Evolutionary conservation across 2,113 vertebrate species (phyloP).

Genomic region (Lophura nycthemera): DNA sequence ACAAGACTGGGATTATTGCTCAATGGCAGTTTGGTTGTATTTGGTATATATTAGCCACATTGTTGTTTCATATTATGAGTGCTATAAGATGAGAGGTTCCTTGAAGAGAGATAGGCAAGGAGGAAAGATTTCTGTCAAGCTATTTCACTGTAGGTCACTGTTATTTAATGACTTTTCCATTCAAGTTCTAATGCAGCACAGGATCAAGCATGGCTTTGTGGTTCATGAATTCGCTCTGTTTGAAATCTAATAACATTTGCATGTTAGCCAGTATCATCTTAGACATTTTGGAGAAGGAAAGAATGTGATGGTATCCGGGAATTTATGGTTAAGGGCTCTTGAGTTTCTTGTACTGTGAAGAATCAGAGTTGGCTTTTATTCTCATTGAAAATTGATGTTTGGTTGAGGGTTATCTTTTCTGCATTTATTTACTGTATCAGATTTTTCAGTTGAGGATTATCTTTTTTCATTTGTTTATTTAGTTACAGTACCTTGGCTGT

Average conservation of each 20-base stretch:
- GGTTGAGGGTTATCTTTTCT: background rate
- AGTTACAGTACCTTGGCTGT: background rate
- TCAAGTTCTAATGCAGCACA: background rate
- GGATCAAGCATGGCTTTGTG: background rate
- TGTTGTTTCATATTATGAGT: background rate
- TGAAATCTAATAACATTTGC: background rate
- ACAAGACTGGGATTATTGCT: background rate
- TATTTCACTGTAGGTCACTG: background rate
- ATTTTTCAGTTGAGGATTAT: background rate
- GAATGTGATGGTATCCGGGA: background rate
- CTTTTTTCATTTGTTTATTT: background rate
- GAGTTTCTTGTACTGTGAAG: background rate
- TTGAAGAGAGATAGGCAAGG: background rate
- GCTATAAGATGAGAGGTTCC: background rate
- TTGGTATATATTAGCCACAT: background rate
- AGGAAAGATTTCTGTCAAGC: background rate
- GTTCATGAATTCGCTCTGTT: background rate
- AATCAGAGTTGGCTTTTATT: background rate
- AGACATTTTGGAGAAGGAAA: background rate
- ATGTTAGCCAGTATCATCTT: background rate
- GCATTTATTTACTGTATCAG: rapidly evolving
- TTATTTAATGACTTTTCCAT: background rate
- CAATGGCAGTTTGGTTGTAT: background rate
- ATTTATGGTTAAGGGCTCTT: background rate
- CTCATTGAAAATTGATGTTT: background rate